phyloP scores from a whole-genome alignment of 2,113 vertebrate genomes.

The Glaucidium brasilianum region DNA sequence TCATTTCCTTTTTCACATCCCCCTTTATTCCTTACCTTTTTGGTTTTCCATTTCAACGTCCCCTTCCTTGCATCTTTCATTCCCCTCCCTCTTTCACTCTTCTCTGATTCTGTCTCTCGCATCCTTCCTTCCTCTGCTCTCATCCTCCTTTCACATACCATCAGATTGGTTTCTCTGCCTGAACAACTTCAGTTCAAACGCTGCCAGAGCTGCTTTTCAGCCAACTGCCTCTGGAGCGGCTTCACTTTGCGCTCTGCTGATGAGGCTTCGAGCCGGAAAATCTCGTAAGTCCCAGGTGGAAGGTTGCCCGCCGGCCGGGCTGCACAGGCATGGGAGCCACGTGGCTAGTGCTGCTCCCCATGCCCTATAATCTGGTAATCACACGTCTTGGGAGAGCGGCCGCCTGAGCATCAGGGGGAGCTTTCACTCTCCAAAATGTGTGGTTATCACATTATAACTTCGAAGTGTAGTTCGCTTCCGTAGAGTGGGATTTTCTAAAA shows the following conservation, averaged over 20 bases:
- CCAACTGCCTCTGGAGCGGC: slow-evolving; percentile 60
- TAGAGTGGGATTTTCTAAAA: neutral
- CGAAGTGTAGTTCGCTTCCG: fast-evolving
- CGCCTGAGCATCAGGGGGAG: neutral
- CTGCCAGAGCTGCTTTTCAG: slow-evolving; percentile 50
- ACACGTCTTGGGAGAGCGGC: neutral
- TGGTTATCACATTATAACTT: neutral
- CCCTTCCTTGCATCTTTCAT: neutral
- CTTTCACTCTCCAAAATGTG: neutral
- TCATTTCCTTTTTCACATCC: neutral
- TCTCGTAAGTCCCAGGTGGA: slow-evolving; percentile 35
- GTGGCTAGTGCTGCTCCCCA: neutral
- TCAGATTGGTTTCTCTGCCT: slow-evolving; percentile 57
- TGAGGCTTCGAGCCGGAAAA: slow-evolving; percentile 36
- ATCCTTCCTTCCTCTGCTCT: neutral
- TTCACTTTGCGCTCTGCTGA: slow-evolving; percentile 31
- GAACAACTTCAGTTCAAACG: slow-evolving; percentile 36
- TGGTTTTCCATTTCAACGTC: neutral
- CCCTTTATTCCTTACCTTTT: neutral
- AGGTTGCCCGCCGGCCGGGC: neutral
- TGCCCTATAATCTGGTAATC: neutral
- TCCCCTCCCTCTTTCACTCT: neutral
- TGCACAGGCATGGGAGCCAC: neutral
- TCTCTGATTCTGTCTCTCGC: neutral
- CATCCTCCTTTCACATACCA: neutral